Percentiles rank a stretch among this genome's conserved stretches.
These are phyloP conservation scores for Trichechus manatus DNA, from an alignment of 2,113 vertebrate genomes.

Conservation along the genomic window DNA sequence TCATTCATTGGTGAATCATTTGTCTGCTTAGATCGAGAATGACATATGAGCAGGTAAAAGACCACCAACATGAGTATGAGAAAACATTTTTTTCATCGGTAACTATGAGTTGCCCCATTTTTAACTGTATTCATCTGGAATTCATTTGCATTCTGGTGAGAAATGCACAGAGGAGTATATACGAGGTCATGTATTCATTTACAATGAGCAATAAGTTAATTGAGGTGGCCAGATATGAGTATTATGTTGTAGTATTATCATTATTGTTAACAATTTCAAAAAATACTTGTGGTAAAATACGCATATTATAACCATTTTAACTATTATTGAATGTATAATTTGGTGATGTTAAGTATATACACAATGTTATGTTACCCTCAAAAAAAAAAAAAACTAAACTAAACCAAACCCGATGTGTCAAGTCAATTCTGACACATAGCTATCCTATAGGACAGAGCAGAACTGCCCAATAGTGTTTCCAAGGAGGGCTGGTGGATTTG, in stretches of 20 bases:
- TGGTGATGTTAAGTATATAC: background rate
- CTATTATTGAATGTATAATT: background rate
- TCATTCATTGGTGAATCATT: background rate
- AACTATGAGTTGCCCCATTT: constrained; percentile 1
- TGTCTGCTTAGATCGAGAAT: background rate
- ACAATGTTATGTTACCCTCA: background rate
- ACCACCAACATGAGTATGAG: background rate
- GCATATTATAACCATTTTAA: no score
- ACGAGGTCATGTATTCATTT: constrained; percentile 10
- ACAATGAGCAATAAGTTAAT: background rate
- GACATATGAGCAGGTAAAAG: background rate
- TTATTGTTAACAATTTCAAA: background rate
- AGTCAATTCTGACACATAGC: no score
- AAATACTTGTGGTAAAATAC: no score
- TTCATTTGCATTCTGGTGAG: constrained; percentile 66
- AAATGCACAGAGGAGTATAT: constrained; percentile 25
- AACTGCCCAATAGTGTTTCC: no score
- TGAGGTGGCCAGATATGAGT: background rate
- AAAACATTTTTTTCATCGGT: constrained; percentile 27
- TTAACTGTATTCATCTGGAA: constrained; percentile 22
- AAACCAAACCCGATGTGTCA: no score
- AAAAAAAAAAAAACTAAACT: no score
- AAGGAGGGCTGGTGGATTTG: no score
- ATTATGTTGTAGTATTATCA: background rate
- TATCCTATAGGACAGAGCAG: no score